Evolutionary conservation across 2,797 vertebrate genomes (phyloP).

Genomic region (Danio jaintianensis): DNA sequence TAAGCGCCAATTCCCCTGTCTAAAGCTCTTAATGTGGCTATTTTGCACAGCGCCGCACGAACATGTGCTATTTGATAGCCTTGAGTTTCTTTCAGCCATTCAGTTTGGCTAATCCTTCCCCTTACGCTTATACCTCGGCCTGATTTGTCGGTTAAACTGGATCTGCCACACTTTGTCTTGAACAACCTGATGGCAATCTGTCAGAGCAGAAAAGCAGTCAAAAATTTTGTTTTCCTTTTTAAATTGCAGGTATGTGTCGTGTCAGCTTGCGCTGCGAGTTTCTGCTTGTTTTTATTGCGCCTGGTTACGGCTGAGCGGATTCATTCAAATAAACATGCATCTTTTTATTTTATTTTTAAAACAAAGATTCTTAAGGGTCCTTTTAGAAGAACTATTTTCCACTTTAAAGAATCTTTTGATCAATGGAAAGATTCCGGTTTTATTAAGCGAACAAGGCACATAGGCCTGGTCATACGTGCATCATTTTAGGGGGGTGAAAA

Average conservation of each 20-base stretch:
- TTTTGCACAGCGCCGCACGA: slow-evolving; percentile 80
- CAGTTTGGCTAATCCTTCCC: slow-evolving; percentile 74
- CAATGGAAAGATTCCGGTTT: too few species aligned
- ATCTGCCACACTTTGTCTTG: slow-evolving; percentile 67
- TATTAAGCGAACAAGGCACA: not conserved
- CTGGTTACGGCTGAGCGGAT: slow-evolving; percentile 23
- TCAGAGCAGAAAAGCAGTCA: slow-evolving; percentile 52
- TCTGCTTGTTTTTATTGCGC: slow-evolving; percentile 39
- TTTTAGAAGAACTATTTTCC: not conserved
- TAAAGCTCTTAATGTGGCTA: slow-evolving; percentile 71
- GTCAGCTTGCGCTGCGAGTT: not conserved
- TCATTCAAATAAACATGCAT: slow-evolving; percentile 38
- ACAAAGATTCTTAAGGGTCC: not conserved
- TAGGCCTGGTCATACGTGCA: slow-evolving; percentile 4
- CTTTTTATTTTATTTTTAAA: not conserved
- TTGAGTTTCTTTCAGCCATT: slow-evolving; percentile 72
- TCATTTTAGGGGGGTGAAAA: slow-evolving; percentile 2
- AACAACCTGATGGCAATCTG: slow-evolving; percentile 59
- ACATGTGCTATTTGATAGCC: slow-evolving; percentile 80
- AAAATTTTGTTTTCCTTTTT: slow-evolving; percentile 53
- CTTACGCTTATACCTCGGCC: slow-evolving; percentile 73
- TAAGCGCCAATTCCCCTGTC: slow-evolving; percentile 59
- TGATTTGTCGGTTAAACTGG: slow-evolving; percentile 72
- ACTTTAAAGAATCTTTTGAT: too few species aligned
- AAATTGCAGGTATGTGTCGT: slow-evolving; percentile 16